phyloP scores from a whole-genome alignment of 2,113 vertebrate species.

The Paralichthys olivaceus region DNA sequence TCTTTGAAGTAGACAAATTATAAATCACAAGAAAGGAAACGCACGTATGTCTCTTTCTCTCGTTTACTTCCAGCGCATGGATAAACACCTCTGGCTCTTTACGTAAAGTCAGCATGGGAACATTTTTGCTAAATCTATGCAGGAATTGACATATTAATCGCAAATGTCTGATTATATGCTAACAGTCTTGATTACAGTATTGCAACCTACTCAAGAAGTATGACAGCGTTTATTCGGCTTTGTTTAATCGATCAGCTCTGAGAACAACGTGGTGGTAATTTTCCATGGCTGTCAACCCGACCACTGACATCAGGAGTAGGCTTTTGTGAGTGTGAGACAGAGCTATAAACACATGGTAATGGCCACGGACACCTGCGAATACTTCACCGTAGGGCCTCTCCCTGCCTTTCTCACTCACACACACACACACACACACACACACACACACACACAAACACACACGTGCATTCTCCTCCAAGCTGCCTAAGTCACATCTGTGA shows the following conservation, averaged over 20 bases:
- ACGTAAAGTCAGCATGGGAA: background rate
- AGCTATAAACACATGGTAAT: slow-evolving; percentile 74
- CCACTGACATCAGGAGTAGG: slow-evolving; percentile 28
- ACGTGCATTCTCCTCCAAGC: slow-evolving; percentile 27
- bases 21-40: background rate
- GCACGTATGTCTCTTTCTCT: background rate
- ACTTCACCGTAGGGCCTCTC: slow-evolving; percentile 60
- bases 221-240: slow-evolving; percentile 29
- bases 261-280: slow-evolving; percentile 49
- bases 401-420: background rate
- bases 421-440: background rate
- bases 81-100: slow-evolving; percentile 9
- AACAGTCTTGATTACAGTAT: slow-evolving; percentile 39
- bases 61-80: background rate
- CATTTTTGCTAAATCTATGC: slow-evolving; percentile 3
- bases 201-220: slow-evolving; percentile 28
- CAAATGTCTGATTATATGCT: slow-evolving; percentile 10
- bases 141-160: background rate
- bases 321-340: slow-evolving; percentile 50
- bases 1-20: background rate
- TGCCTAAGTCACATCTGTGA: slow-evolving; percentile 58
- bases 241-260: slow-evolving; percentile 44
- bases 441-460: slow-evolving; percentile 3
- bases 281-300: slow-evolving; percentile 42
- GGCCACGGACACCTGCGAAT: slow-evolving; percentile 71